These are phyloP conservation scores for Chaitophorus viminalis DNA, from an alignment of 2,888 invertebrate genomes.

Conservation along the genomic window DNA sequence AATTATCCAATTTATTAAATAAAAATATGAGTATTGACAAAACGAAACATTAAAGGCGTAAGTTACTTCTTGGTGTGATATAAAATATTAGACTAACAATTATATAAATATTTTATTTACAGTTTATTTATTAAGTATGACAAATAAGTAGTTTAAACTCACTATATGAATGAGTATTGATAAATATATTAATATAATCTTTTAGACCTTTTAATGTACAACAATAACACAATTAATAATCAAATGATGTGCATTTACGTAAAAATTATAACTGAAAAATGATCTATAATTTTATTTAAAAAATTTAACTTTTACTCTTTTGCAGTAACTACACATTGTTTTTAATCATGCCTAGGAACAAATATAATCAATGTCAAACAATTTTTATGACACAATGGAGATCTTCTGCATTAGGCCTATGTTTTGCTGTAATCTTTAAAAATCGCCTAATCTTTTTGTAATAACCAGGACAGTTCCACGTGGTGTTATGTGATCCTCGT, in stretches of 20 bases:
- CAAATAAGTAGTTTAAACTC: constrained; percentile 38
- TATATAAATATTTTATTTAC: constrained; percentile 37
- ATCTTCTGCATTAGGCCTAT: constrained; percentile 48
- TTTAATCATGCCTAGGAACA: constrained; percentile 52
- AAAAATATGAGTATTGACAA: background rate
- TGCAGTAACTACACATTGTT: constrained; percentile 31
- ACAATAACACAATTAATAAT: background rate
- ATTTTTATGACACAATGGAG: constrained; percentile 58
- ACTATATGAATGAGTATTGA: background rate
- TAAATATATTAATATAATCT: constrained; percentile 14
- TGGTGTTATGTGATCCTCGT: constrained; percentile 92
- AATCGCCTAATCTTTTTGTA: constrained; percentile 66
- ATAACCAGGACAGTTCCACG: constrained; percentile 89
- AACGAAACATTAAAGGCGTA: constrained; percentile 8
- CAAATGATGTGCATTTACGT: constrained; percentile 34
- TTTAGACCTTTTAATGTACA: constrained; percentile 22
- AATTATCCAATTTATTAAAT: constrained; percentile 44
- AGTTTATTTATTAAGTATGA: constrained; percentile 26
- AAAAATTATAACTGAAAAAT: constrained; percentile 28
- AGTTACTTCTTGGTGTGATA: constrained; percentile 26
- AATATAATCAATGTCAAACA: constrained; percentile 48
- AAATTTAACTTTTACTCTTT: background rate
- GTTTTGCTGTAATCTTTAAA: constrained; percentile 44
- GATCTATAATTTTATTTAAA: background rate
- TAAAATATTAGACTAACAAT: constrained; percentile 14